Base-by-base conservation (phyloP, 2,113 vertebrate genomes). In the Aptenodytes patagonicus region DNA sequence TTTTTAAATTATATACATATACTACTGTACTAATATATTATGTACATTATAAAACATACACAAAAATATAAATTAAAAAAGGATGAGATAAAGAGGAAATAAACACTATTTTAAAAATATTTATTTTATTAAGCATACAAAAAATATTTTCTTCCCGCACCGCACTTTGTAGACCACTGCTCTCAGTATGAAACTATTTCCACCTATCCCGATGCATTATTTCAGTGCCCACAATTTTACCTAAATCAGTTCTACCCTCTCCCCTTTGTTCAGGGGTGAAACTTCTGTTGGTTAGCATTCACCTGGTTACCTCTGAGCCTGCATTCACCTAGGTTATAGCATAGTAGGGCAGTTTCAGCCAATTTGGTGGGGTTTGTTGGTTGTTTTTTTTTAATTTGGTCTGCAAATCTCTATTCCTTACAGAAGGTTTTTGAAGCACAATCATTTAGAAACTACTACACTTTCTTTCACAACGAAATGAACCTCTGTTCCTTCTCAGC, bases 301-400 rank as follows among this genome's bases (percentile, higher is more conserved):
- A 32, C n/a, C n/a, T 55, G 31, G 20, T 75, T 81, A 57, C 32
- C 26, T 68, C 60, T 47, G 42, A 94, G 47, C 77, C 51, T 87
- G 38, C 17, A 65, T 79, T 87, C 42, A 47, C 55, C 8, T 21
- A 40, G 8, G 34, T 57, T 55, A 28, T 4, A 58, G 22, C 24
- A 47, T 0, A 49, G 17, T 11, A 51, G 20, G 34, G 24, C 34
- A 66, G 51, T 80, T 90, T 64, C 47, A 79, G 34, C 34, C 71
- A 36, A 47, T 73, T 87, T 69, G 34, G 6, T 60, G 20, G 14
- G 5, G 1, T 0, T 8, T 57, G 79, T 54, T 54, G 0, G 3
- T 47, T 52, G 22, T 47, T 17, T 58, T 86, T 42, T 42, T 79
- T 46, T 10, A 61, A 69, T 64, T 70, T 75, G 29, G 15, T 52